A percentile compares a stretch with the other conserved stretches of the same genome.
phyloP scores from a whole-genome alignment of 2,797 vertebrate genomes.

The Synaphobranchus kaupii region DNA sequence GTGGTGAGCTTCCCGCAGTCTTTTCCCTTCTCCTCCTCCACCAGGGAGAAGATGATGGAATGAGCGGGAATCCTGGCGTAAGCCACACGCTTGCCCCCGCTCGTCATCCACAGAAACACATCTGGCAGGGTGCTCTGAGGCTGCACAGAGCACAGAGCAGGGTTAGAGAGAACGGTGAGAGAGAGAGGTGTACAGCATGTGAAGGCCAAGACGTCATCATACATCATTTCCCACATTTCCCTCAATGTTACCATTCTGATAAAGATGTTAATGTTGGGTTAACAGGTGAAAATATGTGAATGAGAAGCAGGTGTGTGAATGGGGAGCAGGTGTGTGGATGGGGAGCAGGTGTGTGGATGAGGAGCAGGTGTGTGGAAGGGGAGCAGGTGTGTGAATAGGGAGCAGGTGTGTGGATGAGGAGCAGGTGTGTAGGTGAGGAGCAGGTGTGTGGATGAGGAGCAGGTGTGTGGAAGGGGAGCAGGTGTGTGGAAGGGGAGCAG shows the following conservation, averaged over 20 bases:
- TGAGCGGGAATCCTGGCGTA: constrained; percentile 82
- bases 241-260: neutral
- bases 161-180: neutral
- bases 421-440: neutral
- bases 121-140: constrained; percentile 89
- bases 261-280: neutral
- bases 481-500: neutral
- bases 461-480: too few relatives aligned
- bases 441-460: too few relatives aligned
- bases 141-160: constrained; percentile 58
- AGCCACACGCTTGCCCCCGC: constrained; percentile 76
- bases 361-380: neutral
- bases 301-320: neutral
- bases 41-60: constrained; percentile 86
- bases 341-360: neutral
- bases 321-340: neutral
- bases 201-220: neutral
- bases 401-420: neutral
- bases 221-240: neutral
- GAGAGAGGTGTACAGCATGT: neutral
- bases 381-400: neutral
- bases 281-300: neutral
- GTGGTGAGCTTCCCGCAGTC: constrained; percentile 87
- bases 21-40: constrained; percentile 87
- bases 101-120: constrained; percentile 87